phyloP scores from a whole-genome alignment of 2,797 vertebrate species.

The Chanos chanos region DNA sequence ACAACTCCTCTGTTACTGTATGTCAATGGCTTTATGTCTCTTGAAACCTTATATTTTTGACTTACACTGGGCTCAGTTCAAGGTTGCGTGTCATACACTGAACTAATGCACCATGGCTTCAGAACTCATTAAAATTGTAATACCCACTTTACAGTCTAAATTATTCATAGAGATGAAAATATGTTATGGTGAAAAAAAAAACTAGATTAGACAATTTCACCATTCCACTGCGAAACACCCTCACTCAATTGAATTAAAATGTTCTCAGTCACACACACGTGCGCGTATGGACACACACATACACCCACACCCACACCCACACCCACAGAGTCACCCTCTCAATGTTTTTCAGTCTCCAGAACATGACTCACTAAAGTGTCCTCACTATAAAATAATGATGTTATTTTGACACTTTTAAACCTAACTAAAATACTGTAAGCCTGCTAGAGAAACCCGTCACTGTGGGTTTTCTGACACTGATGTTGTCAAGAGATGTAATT shows the following conservation, averaged over 20 bases:
- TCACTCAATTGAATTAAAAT: conserved; percentile 22
- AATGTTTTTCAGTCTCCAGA: background rate
- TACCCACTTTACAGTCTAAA: conserved; percentile 67
- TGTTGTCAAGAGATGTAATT: too few species aligned
- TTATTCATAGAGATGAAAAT: conserved; percentile 64
- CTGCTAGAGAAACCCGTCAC: background rate
- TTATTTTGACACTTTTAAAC: conserved; percentile 10
- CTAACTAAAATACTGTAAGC: background rate
- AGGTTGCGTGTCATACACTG: conserved; percentile 57
- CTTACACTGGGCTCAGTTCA: conserved; percentile 27
- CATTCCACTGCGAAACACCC: conserved; percentile 17
- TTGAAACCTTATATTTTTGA: background rate
- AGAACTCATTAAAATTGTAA: conserved; percentile 71
- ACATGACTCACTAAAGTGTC: background rate
- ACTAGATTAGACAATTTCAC: conserved; percentile 34
- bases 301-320: too few species aligned
- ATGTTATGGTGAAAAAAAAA: conserved; percentile 50
- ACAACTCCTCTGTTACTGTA: background rate
- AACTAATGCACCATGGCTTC: conserved; percentile 55
- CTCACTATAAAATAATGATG: conserved; percentile 1
- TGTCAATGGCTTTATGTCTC: conserved; percentile 5
- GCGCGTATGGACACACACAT: too few species aligned
- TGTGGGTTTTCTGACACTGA: too few species aligned
- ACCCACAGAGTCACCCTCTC: background rate
- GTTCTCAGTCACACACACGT: too few species aligned